Evolutionary conservation across 2,888 invertebrate species (phyloP).

Genomic region (Sesamia inferens): DNA sequence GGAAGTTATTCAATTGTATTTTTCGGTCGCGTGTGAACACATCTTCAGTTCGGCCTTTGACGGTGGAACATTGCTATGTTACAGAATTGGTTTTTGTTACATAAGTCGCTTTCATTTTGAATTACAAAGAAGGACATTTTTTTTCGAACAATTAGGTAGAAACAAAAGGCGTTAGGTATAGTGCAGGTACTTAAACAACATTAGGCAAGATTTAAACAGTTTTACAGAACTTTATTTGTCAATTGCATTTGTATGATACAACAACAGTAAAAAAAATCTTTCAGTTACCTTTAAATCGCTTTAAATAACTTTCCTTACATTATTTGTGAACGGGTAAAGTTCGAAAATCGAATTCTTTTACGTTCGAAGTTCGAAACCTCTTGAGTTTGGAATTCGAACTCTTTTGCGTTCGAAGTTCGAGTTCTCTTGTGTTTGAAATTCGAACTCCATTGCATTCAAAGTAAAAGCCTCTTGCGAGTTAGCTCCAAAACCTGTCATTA

Average conservation of each 20-base stretch:
- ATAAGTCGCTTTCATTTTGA: too few relatives aligned
- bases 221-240: not conserved
- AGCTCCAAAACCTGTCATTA: not conserved
- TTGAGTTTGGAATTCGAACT: not conserved
- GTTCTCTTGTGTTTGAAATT: not conserved
- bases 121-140: too few relatives aligned
- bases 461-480: not conserved
- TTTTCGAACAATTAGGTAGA: not conserved
- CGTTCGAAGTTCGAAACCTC: not conserved
- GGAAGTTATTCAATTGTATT: not conserved
- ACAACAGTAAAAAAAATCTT: too few relatives aligned
- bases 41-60: not conserved
- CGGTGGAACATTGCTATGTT: not conserved
- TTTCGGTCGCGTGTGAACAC: not conserved
- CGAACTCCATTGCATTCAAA: not conserved
- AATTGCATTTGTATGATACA: not conserved
- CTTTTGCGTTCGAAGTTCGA: not conserved
- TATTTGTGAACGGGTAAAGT: too few relatives aligned
- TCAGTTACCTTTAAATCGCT: not conserved
- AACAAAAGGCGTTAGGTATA: not conserved
- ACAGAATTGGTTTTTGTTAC: not conserved
- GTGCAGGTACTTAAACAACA: conserved; percentile 14
- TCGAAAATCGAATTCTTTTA: not conserved
- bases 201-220: conserved; percentile 7
- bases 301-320: too few relatives aligned